Conservation (phyloP, 2,797 vertebrate species). For the Chiroxiphia lanceolata region DNA sequence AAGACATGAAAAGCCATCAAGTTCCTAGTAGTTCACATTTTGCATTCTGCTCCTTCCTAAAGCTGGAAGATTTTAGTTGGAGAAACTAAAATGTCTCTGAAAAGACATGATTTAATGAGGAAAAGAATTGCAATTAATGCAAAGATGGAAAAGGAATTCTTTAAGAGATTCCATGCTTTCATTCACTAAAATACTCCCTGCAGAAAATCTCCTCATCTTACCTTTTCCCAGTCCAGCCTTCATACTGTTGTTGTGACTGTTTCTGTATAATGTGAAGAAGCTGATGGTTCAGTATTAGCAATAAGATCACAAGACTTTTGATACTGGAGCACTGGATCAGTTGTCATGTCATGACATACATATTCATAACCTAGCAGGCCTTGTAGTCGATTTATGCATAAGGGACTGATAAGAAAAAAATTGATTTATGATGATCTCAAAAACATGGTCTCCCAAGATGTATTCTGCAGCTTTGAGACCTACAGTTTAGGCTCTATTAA, state of each 20-base stretch:
- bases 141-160: not conserved
- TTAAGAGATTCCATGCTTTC: not conserved
- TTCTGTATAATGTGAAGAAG: not conserved
- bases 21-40: not conserved
- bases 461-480: conserved; percentile 78
- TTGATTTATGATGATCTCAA: conserved; percentile 79
- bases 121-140: conserved; percentile 19
- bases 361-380: conserved; percentile 65
- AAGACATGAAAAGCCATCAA: not conserved
- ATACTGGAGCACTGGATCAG: conserved; percentile 38
- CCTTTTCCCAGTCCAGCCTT: not conserved
- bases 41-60: not conserved
- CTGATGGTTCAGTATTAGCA: not conserved
- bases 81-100: not conserved
- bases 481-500: conserved; percentile 82
- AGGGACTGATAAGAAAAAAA: conserved; percentile 68
- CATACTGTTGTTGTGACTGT: not conserved
- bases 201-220: not conserved
- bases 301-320: conserved; percentile 27
- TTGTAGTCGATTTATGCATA: conserved; percentile 58
- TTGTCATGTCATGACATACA: conserved; percentile 37
- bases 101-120: not conserved
- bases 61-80: not conserved
- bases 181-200: not conserved
- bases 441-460: conserved; percentile 79